A percentile compares a stretch with the other conserved stretches of the same genome.
phyloP scores from a whole-genome alignment of 2,113 vertebrate species.

The Panthera tigris region DNA sequence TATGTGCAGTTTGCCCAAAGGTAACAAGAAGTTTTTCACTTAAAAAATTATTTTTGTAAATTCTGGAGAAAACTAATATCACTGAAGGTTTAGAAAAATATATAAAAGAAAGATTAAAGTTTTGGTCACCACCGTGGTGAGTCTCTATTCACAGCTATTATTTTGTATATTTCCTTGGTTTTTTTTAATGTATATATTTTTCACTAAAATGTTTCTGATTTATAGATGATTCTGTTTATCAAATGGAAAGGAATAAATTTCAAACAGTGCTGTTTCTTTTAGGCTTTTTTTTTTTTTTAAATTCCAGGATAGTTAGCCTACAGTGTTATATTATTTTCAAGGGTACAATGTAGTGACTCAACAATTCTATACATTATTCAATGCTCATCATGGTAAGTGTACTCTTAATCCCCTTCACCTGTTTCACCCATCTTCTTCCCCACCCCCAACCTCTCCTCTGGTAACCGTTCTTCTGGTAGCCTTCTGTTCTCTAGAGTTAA shows the following conservation, averaged over 20 bases:
- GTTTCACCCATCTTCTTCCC: neutral
- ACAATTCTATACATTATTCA: neutral
- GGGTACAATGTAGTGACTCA: neutral
- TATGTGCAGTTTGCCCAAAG: neutral
- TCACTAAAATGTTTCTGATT: neutral
- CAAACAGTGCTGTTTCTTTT: neutral
- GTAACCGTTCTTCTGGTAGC: neutral
- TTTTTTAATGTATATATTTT: neutral
- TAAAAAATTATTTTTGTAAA: neutral
- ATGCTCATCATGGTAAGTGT: neutral
- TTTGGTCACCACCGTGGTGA: neutral
- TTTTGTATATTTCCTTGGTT: neutral
- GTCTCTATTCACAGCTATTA: neutral
- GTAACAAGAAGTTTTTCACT: neutral
- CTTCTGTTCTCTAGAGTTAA: neutral
- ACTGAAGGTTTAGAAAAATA: conserved; percentile 15
- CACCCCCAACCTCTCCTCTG: neutral
- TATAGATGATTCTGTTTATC: neutral
- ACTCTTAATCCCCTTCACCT: neutral
- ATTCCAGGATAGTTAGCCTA: neutral
- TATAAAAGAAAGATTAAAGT: neutral
- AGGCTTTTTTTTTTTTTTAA: neutral
- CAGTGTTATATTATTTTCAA: neutral
- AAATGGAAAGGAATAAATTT: neutral
- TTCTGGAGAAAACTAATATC: neutral